Percentiles rank a stretch among this genome's conserved stretches.
Evolutionary conservation across 2,888 invertebrate species (phyloP).

Genomic region (Euplagia quadripunctaria): DNA sequence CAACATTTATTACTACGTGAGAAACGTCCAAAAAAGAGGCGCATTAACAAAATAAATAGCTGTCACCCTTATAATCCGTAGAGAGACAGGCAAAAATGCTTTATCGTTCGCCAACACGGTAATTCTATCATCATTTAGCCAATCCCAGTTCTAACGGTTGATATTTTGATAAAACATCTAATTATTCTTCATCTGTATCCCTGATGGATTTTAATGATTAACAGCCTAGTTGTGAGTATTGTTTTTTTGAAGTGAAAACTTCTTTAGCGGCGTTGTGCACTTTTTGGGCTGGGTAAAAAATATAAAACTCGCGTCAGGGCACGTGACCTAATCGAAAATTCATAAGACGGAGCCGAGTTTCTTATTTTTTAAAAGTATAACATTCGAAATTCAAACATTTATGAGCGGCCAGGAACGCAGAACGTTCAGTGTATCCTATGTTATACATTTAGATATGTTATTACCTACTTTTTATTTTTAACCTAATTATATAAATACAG

Average conservation of each 20-base stretch:
- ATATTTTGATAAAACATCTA: slow-evolving; percentile 4
- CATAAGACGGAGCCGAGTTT: no score
- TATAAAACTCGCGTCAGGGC: no score
- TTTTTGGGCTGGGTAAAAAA: no score
- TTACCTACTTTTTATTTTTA: no score
- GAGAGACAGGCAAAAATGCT: slow-evolving; percentile 23
- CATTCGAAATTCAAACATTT: no score
- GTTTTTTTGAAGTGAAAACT: background rate
- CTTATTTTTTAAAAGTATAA: no score
- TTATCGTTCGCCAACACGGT: slow-evolving; percentile 14
- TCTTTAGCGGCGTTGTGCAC: no score
- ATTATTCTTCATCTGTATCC: background rate
- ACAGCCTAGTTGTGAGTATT: background rate
- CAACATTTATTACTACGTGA: slow-evolving; percentile 10
- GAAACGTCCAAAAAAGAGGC: slow-evolving; percentile 14
- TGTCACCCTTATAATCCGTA: slow-evolving; percentile 23
- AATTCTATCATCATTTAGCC: slow-evolving; percentile 16
- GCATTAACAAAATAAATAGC: slow-evolving; percentile 23
- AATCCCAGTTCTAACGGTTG: slow-evolving; percentile 4
- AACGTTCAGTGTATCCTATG: no score
- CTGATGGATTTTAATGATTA: background rate
- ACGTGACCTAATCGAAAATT: no score
- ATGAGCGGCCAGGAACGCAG: no score
- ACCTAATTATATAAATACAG: no score
- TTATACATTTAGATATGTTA: no score